Base-by-base conservation (phyloP, 2,888 invertebrate genomes). In the Endotricha flammealis region DNA sequence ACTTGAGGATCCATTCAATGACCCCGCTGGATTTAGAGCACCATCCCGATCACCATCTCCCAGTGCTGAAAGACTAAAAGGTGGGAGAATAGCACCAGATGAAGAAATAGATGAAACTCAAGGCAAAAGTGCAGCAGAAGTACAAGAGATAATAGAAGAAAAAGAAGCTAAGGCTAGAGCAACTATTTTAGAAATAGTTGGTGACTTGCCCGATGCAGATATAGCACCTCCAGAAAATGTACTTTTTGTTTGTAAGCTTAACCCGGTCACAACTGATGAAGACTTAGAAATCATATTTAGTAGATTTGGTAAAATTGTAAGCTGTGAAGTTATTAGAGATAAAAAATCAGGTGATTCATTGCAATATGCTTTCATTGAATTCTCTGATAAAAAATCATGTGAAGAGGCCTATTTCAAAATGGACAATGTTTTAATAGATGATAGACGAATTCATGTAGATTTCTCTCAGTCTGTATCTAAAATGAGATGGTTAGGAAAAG, bases 381-480 rank as follows among this genome's bases (percentile, higher is more conserved):
- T 99, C 87, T 94, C 93, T 44, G 93, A 97, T 34, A 91, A 92
- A 47, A 95, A 95, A 60, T 90, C 95, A 0, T 99, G 99, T 80
- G 99, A 99, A 82, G 95, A 95, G 55, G 99, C 99, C 1, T 99
- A 96, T 77, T 98, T 99, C 64, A 99, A 99, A 88, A 99, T 99
- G 99, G 99, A 99, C 71, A 99, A 99, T 87, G 99, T 99, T 0
- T 86, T 99, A 4, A 99, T 99, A 57, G 99, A 99, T 80, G 99
- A 99, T 69, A 88, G 99, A 13, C 89, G 99, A 46, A 99, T 99
- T 61, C 99, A 99, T 82, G 99, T 99, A 0, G 99, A 99, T 79
- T 99, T 99, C 85, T 98, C 98, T 46, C 99, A 99, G 73, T 98
- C 98, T 31, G 99, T 99, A 0, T 93, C 99, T 1, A 98, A 98